Evolutionary conservation across 2,888 invertebrate genomes (phyloP).

Genomic region (Aporophyla nigra): DNA sequence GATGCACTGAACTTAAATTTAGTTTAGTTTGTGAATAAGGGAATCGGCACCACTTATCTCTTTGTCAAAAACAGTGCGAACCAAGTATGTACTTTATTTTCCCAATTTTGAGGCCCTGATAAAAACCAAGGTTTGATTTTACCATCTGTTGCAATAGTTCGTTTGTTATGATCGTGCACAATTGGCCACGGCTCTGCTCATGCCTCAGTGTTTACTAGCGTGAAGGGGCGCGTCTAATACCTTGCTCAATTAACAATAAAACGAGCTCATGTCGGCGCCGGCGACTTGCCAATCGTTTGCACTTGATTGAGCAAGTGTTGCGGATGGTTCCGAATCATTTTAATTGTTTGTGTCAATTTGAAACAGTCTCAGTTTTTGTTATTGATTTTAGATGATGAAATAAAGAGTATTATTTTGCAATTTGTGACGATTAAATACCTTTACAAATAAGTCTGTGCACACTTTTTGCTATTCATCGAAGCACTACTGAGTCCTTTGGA

Average conservation of each 20-base stretch:
- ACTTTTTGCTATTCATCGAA: neutral
- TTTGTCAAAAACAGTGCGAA: too few relatives aligned
- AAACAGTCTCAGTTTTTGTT: constrained; percentile 9
- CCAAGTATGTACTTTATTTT: too few relatives aligned
- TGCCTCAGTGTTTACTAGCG: constrained; percentile 30
- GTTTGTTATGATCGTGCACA: constrained; percentile 27
- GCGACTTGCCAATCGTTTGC: constrained; percentile 37
- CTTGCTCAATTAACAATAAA: constrained; percentile 60
- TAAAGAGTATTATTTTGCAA: constrained; percentile 7
- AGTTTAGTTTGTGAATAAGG: too few relatives aligned
- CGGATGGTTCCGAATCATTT: constrained; percentile 37
- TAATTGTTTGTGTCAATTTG: constrained; percentile 16
- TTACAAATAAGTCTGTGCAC: neutral
- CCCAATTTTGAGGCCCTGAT: neutral
- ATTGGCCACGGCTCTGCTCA: constrained; percentile 46
- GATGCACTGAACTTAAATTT: too few relatives aligned
- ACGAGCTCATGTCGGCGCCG: constrained; percentile 5
- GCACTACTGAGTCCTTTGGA: neutral
- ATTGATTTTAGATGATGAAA: constrained; percentile 32
- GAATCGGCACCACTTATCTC: too few relatives aligned
- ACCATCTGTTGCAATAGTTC: constrained; percentile 4
- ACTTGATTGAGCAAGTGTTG: constrained; percentile 43
- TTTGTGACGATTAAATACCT: neutral
- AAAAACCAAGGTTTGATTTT: constrained; percentile 14
- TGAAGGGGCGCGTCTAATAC: constrained; percentile 46